Evolutionary conservation across 2,797 vertebrate species (phyloP).

Genomic region (Tiaroga cobitis): DNA sequence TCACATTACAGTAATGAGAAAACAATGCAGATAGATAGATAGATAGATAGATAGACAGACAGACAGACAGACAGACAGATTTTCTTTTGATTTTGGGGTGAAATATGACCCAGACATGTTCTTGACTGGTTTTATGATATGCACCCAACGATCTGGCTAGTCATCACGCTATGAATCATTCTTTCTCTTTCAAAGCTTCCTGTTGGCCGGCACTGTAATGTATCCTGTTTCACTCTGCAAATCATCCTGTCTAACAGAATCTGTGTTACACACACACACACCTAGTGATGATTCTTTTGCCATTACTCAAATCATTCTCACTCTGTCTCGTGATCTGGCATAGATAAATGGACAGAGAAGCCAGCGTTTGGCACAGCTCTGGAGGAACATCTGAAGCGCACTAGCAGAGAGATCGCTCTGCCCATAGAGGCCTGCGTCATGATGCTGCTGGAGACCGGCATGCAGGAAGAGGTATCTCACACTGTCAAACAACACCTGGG

Average conservation of each 20-base stretch:
- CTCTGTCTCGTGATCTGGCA: background rate
- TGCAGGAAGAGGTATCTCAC: conserved; percentile 92
- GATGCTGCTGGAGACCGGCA: conserved; percentile 97
- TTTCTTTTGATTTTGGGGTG: background rate
- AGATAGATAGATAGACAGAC: background rate
- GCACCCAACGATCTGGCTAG: background rate
- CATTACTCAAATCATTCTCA: conserved; percentile 3
- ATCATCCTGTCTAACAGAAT: conserved; percentile 18
- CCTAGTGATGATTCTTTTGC: conserved; percentile 7
- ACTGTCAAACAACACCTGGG: background rate
- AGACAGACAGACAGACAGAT: background rate
- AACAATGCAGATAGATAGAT: background rate
- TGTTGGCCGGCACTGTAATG: conserved; percentile 5
- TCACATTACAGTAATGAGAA: background rate
- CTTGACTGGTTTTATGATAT: conserved; percentile 2
- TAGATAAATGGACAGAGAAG: conserved; percentile 95
- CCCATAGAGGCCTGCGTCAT: conserved; percentile 97
- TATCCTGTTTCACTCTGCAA: conserved; percentile 1
- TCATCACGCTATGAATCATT: conserved; percentile 14
- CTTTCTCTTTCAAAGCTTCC: conserved; percentile 21
- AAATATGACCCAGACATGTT: background rate
- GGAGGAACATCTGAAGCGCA: conserved; percentile 95
- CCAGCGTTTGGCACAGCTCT: conserved; percentile 91
- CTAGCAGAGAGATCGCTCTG: conserved; percentile 90
- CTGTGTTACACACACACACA: background rate